Percentiles rank a stretch among this genome's conserved stretches.
These are phyloP conservation scores for Holothuria leucospilota DNA, from an alignment of 53 echinoderm and acorn worm species.

Conservation along the genomic window DNA sequence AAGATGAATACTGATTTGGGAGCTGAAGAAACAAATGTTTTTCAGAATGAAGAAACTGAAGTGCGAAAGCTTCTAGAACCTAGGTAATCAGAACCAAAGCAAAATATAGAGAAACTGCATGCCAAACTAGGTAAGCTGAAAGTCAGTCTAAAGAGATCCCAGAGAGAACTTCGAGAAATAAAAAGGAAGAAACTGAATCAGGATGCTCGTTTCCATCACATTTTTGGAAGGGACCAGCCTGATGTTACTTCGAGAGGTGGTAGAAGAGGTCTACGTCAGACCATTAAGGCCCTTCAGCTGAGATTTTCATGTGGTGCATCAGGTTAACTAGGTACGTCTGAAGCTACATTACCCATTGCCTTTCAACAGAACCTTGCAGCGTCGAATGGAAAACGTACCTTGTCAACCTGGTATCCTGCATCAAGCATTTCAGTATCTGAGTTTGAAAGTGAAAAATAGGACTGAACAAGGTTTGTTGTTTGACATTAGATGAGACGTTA, in stretches of 20 bases:
- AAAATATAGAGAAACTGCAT: too few species aligned
- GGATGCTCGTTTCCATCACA: too few species aligned
- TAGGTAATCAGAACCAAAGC: too few species aligned
- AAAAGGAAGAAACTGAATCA: too few species aligned
- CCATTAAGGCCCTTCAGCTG: slow-evolving; percentile 37
- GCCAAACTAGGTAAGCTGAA: too few species aligned
- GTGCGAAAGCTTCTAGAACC: too few species aligned
- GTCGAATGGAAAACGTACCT: slow-evolving; percentile 38
- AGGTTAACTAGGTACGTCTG: slow-evolving; percentile 49
- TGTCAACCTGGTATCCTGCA: slow-evolving; percentile 56
- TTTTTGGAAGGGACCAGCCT: background rate
- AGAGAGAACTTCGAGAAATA: too few species aligned
- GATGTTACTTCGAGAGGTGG: background rate
- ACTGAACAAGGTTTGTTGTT: slow-evolving; percentile 59
- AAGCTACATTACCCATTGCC: slow-evolving; percentile 45
- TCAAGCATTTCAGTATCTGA: slow-evolving; percentile 60
- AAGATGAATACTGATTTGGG: too few species aligned
- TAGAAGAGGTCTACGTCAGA: slow-evolving; percentile 49
- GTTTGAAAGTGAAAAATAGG: slow-evolving; percentile 51
- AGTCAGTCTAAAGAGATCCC: too few species aligned
- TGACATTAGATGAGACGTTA: slow-evolving; percentile 71
- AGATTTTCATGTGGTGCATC: slow-evolving; percentile 52
- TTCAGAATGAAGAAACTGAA: too few species aligned
- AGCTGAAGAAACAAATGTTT: too few species aligned
- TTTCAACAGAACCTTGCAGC: slow-evolving; percentile 50